Evolutionary conservation across 1,140 invertebrate species (phyloP), one percentile per base, ranked within the genome.

Genomic region (Micrasema longulum): DNA sequence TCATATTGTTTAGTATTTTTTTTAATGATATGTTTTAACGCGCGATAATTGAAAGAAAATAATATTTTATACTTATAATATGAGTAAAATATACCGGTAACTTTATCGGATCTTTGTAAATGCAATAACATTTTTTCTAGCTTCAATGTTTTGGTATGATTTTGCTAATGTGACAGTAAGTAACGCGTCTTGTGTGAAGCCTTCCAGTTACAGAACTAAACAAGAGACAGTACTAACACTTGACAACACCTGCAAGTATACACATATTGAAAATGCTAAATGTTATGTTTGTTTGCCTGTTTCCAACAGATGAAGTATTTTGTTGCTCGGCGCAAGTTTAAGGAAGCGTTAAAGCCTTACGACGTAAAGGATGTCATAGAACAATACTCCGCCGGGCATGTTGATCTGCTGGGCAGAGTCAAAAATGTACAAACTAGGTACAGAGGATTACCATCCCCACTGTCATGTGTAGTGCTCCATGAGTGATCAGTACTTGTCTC

Each of bases 341-440:
- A 95, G 83, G 95, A 97, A 86, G 96, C 96, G 31, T 87, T 97
- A 79, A 95, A 97, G 84, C 96, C 96, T 26, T 98, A 98, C 87
- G 96, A 98, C 86, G 96, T 98, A 76, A 96, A 97, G 86, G 96
- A 98, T 85, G 96, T 98, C 74, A 97, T 98, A 80, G 96, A 98
- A 86, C 96, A 97, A 83, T 97, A 96, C 86, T 95, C 93, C 53
- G 94, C 95, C 63, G 95, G 95, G 67, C 95, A 97, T 85, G 92
- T 95, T 71, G 95, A 96, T 84, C 89, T 96, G 80, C 87, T 96
- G 78, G 90, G 92, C 72, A 88, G 95, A 79, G 94, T 96, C 67
- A 97, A 97, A 89, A 93, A 90, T 87, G 89, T 97, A 77, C 95
- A 97, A 87, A 88, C 87, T 86, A 92, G 93, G 94, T 95, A 85